Evolutionary conservation across 2,113 vertebrate genomes (phyloP).

Genomic region (Sarotherodon lohbergeri): DNA sequence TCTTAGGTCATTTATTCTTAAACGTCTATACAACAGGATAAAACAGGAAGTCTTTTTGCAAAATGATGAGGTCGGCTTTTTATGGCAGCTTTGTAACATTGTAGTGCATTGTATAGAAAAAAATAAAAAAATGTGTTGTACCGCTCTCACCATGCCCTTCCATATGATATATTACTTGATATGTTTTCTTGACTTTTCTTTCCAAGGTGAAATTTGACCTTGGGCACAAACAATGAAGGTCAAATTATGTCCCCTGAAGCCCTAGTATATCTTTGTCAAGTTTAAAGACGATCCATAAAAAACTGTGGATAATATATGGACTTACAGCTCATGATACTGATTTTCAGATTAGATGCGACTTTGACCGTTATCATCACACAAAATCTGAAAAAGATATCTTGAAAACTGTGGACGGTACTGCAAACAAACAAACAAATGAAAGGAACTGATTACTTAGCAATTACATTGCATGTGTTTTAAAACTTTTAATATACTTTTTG

Average conservation of each 20-base stretch:
- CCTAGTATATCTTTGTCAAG: background rate
- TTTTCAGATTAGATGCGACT: background rate
- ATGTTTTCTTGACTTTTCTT: too few relatives aligned
- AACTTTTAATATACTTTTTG: background rate
- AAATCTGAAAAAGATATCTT: background rate
- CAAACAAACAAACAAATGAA: background rate
- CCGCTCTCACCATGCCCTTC: too few relatives aligned
- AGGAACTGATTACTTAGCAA: background rate
- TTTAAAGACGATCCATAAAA: background rate
- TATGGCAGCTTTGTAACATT: too few relatives aligned
- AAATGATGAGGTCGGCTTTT: too few relatives aligned
- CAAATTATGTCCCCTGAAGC: too few relatives aligned
- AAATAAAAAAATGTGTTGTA: too few relatives aligned
- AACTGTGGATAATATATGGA: background rate
- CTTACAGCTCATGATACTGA: background rate
- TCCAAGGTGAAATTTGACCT: too few relatives aligned
- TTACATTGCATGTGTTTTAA: background rate
- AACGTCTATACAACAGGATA: too few relatives aligned
- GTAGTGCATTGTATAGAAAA: too few relatives aligned
- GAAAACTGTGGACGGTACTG: background rate
- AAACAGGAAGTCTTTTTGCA: too few relatives aligned
- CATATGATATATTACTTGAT: too few relatives aligned
- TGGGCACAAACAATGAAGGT: too few relatives aligned
- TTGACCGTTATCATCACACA: background rate
- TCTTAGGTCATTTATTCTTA: background rate